These are phyloP conservation scores for Apeltes quadracus DNA, from an alignment of 2,113 vertebrate species.

Conservation along the genomic window DNA sequence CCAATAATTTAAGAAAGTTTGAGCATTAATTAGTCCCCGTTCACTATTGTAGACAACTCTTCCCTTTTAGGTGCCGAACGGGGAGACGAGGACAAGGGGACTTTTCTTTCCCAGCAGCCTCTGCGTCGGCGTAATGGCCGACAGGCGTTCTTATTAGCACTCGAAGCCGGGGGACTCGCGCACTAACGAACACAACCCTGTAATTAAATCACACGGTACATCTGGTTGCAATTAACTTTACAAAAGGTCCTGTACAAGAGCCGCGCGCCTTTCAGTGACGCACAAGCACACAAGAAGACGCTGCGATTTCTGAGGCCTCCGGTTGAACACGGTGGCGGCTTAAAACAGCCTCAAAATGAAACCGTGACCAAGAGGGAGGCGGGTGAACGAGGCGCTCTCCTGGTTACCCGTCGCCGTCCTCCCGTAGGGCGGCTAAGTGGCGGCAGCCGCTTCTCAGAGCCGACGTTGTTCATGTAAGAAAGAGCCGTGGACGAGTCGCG, in stretches of 20 bases:
- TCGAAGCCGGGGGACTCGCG: no score
- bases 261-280: conserved; percentile 9
- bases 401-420: no score
- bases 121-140: conserved; percentile 49
- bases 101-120: conserved; percentile 60
- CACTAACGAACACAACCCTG: no score
- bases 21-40: background rate
- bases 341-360: conserved; percentile 34
- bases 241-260: conserved; percentile 55
- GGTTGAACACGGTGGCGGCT: conserved; percentile 14
- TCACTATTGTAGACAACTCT: no score
- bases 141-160: conserved; percentile 49
- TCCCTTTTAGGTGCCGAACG: conserved; percentile 11
- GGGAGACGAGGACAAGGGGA: conserved; percentile 8
- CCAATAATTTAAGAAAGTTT: conserved; percentile 2
- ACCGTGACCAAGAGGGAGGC: background rate
- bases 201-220: conserved; percentile 67
- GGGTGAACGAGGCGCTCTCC: background rate
- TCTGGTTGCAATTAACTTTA: conserved; percentile 64
- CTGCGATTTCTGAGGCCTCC: conserved; percentile 13
- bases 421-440: background rate
- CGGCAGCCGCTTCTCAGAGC: conserved; percentile 1
- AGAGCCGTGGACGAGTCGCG: background rate
- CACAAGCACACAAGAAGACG: background rate
- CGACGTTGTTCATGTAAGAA: background rate